Conservation (phyloP, 2,888 invertebrate species). For the Stenodera caucasica region DNA sequence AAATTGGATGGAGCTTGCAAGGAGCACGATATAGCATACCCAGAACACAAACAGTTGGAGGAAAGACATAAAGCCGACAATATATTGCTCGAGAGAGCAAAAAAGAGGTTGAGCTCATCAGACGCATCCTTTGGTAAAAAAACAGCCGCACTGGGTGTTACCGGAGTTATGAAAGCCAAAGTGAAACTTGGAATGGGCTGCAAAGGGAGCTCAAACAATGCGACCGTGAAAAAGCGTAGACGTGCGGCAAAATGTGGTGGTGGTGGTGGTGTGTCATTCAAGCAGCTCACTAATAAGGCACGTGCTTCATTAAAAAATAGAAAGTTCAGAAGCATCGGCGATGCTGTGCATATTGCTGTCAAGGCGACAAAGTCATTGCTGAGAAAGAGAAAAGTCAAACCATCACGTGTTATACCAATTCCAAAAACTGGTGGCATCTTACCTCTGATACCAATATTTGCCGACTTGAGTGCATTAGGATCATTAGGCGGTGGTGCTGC, state of each 20-base stretch:
- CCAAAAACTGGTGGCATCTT: slow-evolving; percentile 47
- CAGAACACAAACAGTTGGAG: slow-evolving; percentile 25
- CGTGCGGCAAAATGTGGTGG: slow-evolving; percentile 21
- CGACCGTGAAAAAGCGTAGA: slow-evolving; percentile 17
- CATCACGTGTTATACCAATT: slow-evolving; percentile 40
- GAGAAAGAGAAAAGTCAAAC: slow-evolving; percentile 15
- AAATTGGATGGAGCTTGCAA: slow-evolving; percentile 43
- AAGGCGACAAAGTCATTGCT: slow-evolving; percentile 18
- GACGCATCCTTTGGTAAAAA: slow-evolving; percentile 45
- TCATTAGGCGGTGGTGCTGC: slow-evolving; percentile 48
- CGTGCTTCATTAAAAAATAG: slow-evolving; percentile 10
- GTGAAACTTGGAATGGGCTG: slow-evolving; percentile 39
- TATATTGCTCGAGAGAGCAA: slow-evolving; percentile 43
- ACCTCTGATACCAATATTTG: slow-evolving; percentile 46
- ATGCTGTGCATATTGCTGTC: slow-evolving; percentile 30
- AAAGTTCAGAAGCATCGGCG: slow-evolving; percentile 18
- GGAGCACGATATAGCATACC: slow-evolving; percentile 46
- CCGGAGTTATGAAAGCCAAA: slow-evolving; percentile 44
- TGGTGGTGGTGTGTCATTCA: slow-evolving; percentile 2
- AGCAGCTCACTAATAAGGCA: slow-evolving; percentile 7
- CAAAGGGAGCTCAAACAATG: slow-evolving; percentile 11
- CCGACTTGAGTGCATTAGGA: slow-evolving; percentile 46
- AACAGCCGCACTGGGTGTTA: slow-evolving; percentile 41
- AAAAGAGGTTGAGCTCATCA: slow-evolving; percentile 36
- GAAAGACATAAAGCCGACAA: slow-evolving; percentile 47